These are phyloP conservation scores for Nixonia krombeini DNA, from an alignment of 1,140 invertebrate species.

Conservation along the genomic window DNA sequence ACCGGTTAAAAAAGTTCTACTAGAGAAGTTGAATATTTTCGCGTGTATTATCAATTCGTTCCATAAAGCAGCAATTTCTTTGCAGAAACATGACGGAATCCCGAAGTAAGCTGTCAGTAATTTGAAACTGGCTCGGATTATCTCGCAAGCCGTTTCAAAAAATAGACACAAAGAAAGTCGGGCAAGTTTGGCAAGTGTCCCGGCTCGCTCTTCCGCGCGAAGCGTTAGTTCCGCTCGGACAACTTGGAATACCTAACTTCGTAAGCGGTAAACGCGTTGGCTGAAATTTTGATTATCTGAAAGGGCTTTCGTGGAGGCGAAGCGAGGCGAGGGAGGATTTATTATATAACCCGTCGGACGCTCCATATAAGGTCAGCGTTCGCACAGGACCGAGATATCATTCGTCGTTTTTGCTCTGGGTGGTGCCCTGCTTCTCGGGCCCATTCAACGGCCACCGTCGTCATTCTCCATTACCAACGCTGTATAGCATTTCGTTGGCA, in stretches of 20 bases:
- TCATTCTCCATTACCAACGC: constrained; percentile 39
- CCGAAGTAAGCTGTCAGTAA: no score
- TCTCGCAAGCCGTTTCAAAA: constrained; percentile 11
- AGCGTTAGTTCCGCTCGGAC: constrained; percentile 38
- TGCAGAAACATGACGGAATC: no score
- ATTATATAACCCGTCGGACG: constrained; percentile 20
- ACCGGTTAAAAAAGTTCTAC: no score
- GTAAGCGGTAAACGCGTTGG: constrained; percentile 20
- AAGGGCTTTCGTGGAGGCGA: constrained; percentile 18
- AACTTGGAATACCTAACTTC: constrained; percentile 30
- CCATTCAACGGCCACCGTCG: constrained; percentile 29
- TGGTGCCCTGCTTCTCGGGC: constrained; percentile 16
- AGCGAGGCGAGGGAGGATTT: constrained; percentile 21
- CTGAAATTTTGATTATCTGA: constrained; percentile 39
- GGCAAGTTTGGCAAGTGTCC: constrained; percentile 38
- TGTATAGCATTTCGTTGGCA: constrained; percentile 55
- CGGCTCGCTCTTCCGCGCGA: constrained; percentile 30
- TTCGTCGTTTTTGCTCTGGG: constrained; percentile 11
- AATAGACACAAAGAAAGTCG: constrained; percentile 23
- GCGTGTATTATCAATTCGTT: no score
- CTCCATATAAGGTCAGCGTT: constrained; percentile 15
- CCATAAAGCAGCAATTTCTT: no score
- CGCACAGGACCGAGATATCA: background rate
- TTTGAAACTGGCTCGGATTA: no score
- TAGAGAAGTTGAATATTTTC: no score